These are phyloP conservation scores for Epinephelus awoara DNA, from an alignment of 2,797 vertebrate genomes.

Conservation along the genomic window DNA sequence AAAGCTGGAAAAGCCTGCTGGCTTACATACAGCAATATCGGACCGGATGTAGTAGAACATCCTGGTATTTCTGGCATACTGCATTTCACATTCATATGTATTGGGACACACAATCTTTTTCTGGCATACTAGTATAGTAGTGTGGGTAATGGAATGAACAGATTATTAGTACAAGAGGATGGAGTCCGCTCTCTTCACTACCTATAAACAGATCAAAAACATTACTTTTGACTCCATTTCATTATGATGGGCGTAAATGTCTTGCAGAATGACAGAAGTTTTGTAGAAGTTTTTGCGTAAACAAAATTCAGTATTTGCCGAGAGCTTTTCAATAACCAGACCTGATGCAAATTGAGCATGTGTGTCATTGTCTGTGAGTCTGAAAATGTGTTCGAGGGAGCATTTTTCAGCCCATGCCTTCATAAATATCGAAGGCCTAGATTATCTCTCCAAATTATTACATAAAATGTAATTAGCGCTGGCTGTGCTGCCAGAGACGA, in stretches of 20 bases:
- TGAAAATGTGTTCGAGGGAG: slow-evolving; percentile 41
- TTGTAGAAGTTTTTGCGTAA: slow-evolving; percentile 1
- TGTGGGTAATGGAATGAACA: too few species aligned
- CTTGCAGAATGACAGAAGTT: not conserved
- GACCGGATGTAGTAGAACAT: too few species aligned
- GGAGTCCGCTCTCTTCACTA: not conserved
- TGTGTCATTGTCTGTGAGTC: slow-evolving; percentile 10
- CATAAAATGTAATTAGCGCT: slow-evolving; percentile 49
- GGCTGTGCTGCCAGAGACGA: slow-evolving; percentile 30
- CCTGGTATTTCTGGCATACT: too few species aligned
- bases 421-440: slow-evolving; percentile 46
- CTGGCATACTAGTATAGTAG: too few species aligned
- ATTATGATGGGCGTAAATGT: not conserved
- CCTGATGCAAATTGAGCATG: slow-evolving; percentile 33
- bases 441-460: slow-evolving; percentile 56
- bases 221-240: not conserved
- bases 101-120: too few species aligned
- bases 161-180: not conserved
- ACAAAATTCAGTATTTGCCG: slow-evolving; percentile 25
- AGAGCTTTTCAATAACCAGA: slow-evolving; percentile 18
- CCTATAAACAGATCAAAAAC: not conserved
- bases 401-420: slow-evolving; percentile 33
- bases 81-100: too few species aligned
- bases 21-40: too few species aligned
- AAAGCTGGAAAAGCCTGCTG: too few species aligned